A percentile compares a stretch with the other conserved stretches of the same genome.
phyloP scores from a whole-genome alignment of 2,888 invertebrate species.

The Eretmocerus hayati region DNA sequence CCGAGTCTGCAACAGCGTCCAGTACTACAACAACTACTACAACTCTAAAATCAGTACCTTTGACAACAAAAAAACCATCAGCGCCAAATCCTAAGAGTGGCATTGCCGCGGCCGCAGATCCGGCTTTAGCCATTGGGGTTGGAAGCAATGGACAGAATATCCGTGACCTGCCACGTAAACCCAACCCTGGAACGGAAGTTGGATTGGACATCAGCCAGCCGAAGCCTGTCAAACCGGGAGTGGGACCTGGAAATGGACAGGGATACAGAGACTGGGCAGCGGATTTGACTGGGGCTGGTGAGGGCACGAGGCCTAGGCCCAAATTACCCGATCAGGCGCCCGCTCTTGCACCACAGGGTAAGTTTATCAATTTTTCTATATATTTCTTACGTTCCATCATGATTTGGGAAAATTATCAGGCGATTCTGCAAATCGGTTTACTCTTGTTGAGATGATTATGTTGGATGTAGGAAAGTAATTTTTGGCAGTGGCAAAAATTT shows the following conservation, averaged over 20 bases:
- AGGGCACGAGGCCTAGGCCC: conserved; percentile 28
- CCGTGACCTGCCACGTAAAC: conserved; percentile 27
- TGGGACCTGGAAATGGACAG: conserved; percentile 27
- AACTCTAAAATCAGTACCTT: too few species aligned
- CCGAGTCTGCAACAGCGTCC: conserved; percentile 1
- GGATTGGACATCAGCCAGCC: conserved; percentile 32
- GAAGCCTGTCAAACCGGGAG: conserved; percentile 28
- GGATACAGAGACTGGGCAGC: conserved; percentile 39
- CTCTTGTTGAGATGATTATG: too few species aligned
- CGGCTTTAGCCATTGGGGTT: conserved; percentile 34
- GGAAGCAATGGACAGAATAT: conserved; percentile 29
- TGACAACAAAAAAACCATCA: neutral
- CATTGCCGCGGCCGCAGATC: conserved; percentile 32
- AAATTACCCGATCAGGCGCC: conserved; percentile 31
- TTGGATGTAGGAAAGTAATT: too few species aligned
- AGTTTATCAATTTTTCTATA: too few species aligned
- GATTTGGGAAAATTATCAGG: too few species aligned
- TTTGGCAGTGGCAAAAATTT: too few species aligned
- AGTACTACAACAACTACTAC: neutral
- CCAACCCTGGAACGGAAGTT: conserved; percentile 41
- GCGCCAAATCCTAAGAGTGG: conserved; percentile 25
- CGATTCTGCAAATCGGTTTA: too few species aligned
- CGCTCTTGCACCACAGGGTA: too few species aligned
- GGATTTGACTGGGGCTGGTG: conserved; percentile 38
- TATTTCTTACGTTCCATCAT: too few species aligned